Evolutionary conservation across 1,140 invertebrate species (phyloP), one percentile per base, ranked within the genome.

Genomic region (Schlechtendalia chinensis): DNA sequence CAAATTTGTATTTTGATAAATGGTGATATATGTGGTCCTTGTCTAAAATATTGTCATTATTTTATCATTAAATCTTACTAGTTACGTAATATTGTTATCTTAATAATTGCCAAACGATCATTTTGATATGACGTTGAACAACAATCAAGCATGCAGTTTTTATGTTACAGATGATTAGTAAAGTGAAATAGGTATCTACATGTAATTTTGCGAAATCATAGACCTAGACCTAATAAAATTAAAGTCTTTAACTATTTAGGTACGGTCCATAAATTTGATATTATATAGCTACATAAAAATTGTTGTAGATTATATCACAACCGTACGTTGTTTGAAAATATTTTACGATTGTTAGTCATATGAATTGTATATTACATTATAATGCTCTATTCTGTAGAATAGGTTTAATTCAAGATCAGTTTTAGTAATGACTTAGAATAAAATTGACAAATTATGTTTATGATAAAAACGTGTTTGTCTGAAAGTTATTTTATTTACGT

Each of bases 191-290:
- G 47, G 47, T 50, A 39, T 39, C 32, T 39, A 61, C 56, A 11
- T 17, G 45, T 58, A 45, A 16, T 47, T 61, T 79, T 61, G 27
- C 74, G 74, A 47, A 59, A 79, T 22, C 5, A 24, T n/a, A 61
- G 56, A 79, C 74, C 74, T 79, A 79, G 74, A 63, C 74, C 74
- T 59, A 75, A 75, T 59, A n/a, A 59, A 79, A 79, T 79, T 79
- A 79, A 59, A 61, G 22, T 75, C 54, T 17, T 59, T 32, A 63
- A 5, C 29, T 39, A 61, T 79, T 79, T 50, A 11, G 74, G 24
- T 47, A 79, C 74, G 74, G 56, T 79, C 32, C 29, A 79, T 47
- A 61, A 45, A 79, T 47, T 77, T 16, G 47, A 61, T 10, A 24
- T 75, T 56, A 24, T 11, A 32, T 39, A 39, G 32, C 3, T 39